A percentile compares a stretch with the other conserved stretches of the same genome.
These are phyloP conservation scores for Trogon melanurus DNA, from an alignment of 2,113 vertebrate species.

Conservation along the genomic window DNA sequence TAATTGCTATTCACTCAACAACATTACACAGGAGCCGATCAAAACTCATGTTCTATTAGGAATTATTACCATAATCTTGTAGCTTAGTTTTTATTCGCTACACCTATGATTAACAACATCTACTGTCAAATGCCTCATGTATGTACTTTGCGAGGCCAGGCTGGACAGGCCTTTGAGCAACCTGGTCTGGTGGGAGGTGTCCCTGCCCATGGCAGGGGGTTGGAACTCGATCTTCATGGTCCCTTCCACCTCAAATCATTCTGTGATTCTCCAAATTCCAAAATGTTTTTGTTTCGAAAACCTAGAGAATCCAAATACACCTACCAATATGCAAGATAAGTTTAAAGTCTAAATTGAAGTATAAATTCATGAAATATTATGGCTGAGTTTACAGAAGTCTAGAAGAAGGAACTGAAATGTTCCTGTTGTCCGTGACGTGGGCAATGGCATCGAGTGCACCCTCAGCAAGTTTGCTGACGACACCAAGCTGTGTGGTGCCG, in stretches of 20 bases:
- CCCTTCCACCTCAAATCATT: too few species aligned
- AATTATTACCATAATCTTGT: not conserved
- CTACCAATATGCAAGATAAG: not conserved
- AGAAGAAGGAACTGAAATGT: not conserved
- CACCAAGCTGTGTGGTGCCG: too few species aligned
- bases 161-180: too few species aligned
- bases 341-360: not conserved
- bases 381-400: not conserved
- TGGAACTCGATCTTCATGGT: too few species aligned
- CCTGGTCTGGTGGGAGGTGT: too few species aligned
- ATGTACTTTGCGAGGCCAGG: too few species aligned
- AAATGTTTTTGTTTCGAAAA: not conserved
- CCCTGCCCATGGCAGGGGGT: too few species aligned
- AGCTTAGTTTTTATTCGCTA: not conserved
- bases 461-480: too few species aligned
- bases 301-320: not conserved
- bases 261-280: not conserved
- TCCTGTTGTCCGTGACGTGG: not conserved
- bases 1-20: not conserved
- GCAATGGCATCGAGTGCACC: too few species aligned
- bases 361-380: not conserved
- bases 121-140: not conserved
- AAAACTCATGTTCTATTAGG: not conserved
- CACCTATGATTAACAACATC: not conserved
- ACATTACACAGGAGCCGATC: not conserved